Conservation (phyloP, 2,888 invertebrate genomes). For the Agelastica alni region DNA sequence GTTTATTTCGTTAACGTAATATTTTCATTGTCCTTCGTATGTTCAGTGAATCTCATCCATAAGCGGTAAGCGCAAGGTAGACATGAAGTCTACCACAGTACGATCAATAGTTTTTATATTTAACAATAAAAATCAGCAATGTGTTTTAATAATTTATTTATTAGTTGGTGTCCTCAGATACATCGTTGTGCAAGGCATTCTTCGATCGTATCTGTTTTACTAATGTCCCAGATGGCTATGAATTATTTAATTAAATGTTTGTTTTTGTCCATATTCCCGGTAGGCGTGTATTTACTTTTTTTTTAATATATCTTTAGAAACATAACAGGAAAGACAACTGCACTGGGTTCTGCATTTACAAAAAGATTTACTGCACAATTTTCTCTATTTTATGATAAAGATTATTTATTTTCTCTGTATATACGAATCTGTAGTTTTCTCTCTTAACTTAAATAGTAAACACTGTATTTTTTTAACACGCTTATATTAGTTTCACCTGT, state of each 20-base stretch:
- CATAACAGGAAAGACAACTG: not conserved
- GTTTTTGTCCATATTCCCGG: slow-evolving; percentile 8
- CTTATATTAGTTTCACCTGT: no score
- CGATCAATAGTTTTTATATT: not conserved
- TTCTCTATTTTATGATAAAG: not conserved
- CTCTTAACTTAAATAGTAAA: no score
- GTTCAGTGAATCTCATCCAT: slow-evolving; percentile 33
- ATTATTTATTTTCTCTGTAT: no score
- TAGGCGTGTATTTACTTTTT: slow-evolving; percentile 14
- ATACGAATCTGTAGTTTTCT: no score
- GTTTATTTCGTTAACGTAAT: no score
- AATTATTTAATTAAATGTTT: slow-evolving; percentile 21
- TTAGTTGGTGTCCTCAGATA: not conserved
- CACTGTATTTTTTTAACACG: no score
- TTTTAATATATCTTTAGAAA: not conserved
- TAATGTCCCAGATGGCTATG: slow-evolving; percentile 17
- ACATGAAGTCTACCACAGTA: slow-evolving; percentile 34
- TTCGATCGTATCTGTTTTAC: slow-evolving; percentile 20
- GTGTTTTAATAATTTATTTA: slow-evolving; percentile 16
- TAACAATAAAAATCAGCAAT: not conserved
- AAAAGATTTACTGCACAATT: not conserved
- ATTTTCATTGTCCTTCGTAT: no score
- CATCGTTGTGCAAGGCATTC: slow-evolving; percentile 20
- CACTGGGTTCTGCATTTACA: not conserved
- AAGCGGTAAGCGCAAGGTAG: slow-evolving; percentile 35